Conservation (phyloP, 1,140 invertebrate genomes). For the Rhizoglyphus robini region DNA sequence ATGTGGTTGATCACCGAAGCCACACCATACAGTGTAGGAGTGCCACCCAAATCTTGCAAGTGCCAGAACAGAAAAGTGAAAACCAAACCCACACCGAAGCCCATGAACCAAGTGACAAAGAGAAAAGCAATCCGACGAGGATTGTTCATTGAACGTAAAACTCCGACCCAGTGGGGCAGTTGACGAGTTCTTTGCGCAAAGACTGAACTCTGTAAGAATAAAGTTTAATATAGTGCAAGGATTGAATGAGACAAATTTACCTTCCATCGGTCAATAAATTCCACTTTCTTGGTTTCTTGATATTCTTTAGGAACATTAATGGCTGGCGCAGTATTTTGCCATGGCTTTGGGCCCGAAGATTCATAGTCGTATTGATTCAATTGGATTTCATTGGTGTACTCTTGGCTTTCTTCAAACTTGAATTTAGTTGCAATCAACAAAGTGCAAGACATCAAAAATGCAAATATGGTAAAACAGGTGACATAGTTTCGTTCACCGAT, state of each 20-base stretch:
- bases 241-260: background rate
- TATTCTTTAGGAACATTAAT: constrained; percentile 22
- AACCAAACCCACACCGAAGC: constrained; percentile 95
- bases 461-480: constrained; percentile 94
- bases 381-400: constrained; percentile 14
- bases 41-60: constrained; percentile 85
- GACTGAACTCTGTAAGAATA: constrained; percentile 58
- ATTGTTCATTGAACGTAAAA: constrained; percentile 76
- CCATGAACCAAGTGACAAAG: constrained; percentile 96
- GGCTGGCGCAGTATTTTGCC: constrained; percentile 23
- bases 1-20: constrained; percentile 97
- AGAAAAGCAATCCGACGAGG: constrained; percentile 82
- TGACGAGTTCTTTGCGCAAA: constrained; percentile 81
- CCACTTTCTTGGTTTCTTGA: constrained; percentile 17
- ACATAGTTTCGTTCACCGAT: constrained; percentile 91
- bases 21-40: constrained; percentile 91
- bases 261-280: constrained; percentile 24
- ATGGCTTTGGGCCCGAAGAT: constrained; percentile 16
- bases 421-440: constrained; percentile 79
- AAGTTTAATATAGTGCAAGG: background rate
- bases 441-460: constrained; percentile 87
- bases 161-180: constrained; percentile 80
- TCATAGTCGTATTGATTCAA: constrained; percentile 18
- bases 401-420: constrained; percentile 31
- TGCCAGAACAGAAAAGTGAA: constrained; percentile 99